phyloP scores from a whole-genome alignment of 2,888 invertebrate genomes.

The Lumbricus terrestris region DNA sequence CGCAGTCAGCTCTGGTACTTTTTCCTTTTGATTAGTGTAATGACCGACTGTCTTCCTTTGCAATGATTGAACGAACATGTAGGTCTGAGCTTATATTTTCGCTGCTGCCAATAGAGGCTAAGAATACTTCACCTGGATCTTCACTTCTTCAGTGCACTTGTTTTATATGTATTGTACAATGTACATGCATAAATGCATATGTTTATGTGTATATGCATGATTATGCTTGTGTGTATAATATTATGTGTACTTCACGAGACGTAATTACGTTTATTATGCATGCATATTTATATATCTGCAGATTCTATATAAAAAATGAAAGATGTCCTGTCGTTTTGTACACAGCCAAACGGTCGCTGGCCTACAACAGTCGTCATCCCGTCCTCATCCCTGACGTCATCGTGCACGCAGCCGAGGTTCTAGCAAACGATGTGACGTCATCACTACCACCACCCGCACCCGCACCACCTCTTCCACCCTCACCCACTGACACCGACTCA shows the following conservation, averaged over 20 bases:
- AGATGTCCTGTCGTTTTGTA: background rate
- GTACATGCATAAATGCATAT: too few relatives aligned
- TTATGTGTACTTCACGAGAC: too few relatives aligned
- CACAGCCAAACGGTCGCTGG: background rate
- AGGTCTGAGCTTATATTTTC: background rate
- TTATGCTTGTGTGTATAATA: background rate
- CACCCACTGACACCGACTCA: background rate
- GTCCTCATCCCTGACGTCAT: slow-evolving; percentile 30
- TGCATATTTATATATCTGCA: background rate
- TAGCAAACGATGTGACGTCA: background rate
- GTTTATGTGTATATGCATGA: background rate
- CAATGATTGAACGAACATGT: background rate
- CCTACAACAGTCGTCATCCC: too few relatives aligned
- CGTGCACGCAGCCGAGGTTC: slow-evolving; percentile 29
- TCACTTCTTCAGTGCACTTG: background rate
- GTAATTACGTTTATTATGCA: too few relatives aligned
- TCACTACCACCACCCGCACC: background rate
- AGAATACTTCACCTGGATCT: background rate
- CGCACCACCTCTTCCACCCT: background rate
- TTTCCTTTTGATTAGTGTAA: background rate
- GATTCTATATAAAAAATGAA: too few relatives aligned
- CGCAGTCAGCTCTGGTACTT: background rate
- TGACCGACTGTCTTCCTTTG: background rate
- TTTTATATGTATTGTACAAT: background rate
- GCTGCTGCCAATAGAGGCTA: background rate